These are phyloP conservation scores for Hapalemur alaotrensis DNA, from an alignment of 2,797 vertebrate genomes.

Conservation along the genomic window DNA sequence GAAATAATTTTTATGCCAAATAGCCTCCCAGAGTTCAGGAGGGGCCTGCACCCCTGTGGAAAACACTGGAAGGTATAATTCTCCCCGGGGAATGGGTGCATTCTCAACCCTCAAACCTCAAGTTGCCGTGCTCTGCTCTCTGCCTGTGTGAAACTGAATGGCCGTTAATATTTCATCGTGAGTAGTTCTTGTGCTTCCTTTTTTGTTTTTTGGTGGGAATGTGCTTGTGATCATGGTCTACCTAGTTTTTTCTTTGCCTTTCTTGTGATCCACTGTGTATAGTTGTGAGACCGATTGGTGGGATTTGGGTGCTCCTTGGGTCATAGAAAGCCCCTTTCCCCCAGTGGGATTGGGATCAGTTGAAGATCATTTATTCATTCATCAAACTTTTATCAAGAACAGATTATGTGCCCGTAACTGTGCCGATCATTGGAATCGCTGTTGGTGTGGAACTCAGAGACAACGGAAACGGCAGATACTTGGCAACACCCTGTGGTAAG, in stretches of 20 bases:
- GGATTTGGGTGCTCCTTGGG: not conserved
- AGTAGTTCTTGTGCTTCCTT: not conserved
- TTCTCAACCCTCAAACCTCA: not conserved
- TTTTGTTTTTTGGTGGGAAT: not conserved
- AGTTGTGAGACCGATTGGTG: not conserved
- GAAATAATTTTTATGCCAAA: not conserved
- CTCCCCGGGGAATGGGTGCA: not conserved
- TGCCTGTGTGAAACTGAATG: not conserved
- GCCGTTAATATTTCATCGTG: not conserved
- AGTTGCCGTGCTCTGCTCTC: not conserved
- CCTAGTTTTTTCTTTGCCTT: not conserved
- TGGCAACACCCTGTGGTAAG: not conserved
- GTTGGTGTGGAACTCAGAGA: not conserved
- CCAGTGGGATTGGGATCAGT: not conserved
- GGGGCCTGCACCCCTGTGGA: not conserved
- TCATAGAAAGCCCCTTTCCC: not conserved
- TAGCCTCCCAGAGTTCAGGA: not conserved
- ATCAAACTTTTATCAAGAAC: not conserved
- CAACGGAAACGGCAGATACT: not conserved
- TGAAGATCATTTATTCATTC: not conserved
- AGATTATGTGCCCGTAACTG: not conserved
- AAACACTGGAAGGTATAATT: rapidly evolving
- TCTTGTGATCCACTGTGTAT: not conserved
- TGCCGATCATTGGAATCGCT: not conserved
- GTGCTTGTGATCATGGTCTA: not conserved